A percentile compares a stretch with the other conserved stretches of the same genome.
These are phyloP conservation scores for Molossus molossus DNA, from an alignment of 2,797 vertebrate genomes.

Conservation along the genomic window DNA sequence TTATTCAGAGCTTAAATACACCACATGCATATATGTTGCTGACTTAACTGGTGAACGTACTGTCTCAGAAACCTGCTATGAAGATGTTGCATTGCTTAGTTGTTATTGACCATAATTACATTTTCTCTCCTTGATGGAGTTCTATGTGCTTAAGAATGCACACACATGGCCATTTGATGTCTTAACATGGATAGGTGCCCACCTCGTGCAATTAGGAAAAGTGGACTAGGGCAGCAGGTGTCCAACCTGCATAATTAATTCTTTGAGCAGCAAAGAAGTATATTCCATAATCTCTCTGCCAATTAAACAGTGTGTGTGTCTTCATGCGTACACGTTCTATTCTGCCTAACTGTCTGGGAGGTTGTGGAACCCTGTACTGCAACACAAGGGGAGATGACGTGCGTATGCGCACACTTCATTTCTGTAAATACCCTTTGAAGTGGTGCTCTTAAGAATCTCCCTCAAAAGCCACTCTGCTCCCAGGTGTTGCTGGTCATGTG, in stretches of 20 bases:
- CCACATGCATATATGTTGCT: not conserved
- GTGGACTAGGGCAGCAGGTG: conserved; percentile 56
- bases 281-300: conserved; percentile 65
- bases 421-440: conserved; percentile 67
- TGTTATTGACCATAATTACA: conserved; percentile 2
- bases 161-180: conserved; percentile 10
- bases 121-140: conserved; percentile 15
- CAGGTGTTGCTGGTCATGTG: conserved; percentile 61
- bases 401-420: conserved; percentile 1
- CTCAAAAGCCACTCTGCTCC: conserved; percentile 63
- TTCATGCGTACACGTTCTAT: not conserved
- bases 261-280: conserved; percentile 51
- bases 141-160: conserved; percentile 29
- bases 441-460: conserved; percentile 53
- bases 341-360: conserved; percentile 54
- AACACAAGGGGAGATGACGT: conserved; percentile 57
- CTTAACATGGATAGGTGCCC: conserved; percentile 53
- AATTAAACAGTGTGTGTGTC: not conserved
- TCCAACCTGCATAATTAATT: conserved; percentile 72
- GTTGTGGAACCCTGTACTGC: conserved; percentile 40
- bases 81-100: not conserved
- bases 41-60: not conserved
- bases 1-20: not conserved
- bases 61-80: conserved; percentile 21
- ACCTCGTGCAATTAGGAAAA: conserved; percentile 45